Evolutionary conservation across 92 coral and sea anemone species (phyloP), one percentile per base, ranked within the genome.

Genomic region (Palythoa heliodiscus): DNA sequence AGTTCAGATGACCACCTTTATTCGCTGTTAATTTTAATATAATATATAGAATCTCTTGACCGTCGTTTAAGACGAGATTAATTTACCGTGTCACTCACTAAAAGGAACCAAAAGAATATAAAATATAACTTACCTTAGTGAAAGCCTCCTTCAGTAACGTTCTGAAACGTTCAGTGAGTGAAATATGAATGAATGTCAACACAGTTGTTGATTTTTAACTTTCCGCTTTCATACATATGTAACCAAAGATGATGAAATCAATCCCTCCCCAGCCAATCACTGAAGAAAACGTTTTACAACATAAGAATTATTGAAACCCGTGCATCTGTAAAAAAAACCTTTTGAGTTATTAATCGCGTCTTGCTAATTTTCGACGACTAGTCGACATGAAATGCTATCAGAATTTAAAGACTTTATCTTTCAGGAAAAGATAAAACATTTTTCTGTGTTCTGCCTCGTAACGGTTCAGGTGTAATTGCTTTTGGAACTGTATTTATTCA

Each of bases 241-340:
- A 29, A 52, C 66, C 84, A 80, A 66, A 48, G 84, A 80, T 80
- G 84, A 80, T 80, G 84, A 66, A 67, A 80, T 43, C 58, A 23
- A 25, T 20, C 25, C 47, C 43, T 24, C 29, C 20, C 55, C 74
- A 66, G 52, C 84, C 84, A 80, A 80, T 80, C 63, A 48, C 39
- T 3, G 61, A 39, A 22, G 15, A 23, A 19, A 80, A 80, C 84
- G 84, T 80, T 80, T 80, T 29, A 29, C 0, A 29, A 29, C 37
- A 24, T 24, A 23, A 47, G 67, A 23, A 24, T n/a, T 22, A 22
- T 67, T 22, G 16, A 43, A 8, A n/a, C 23, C 9, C 13, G 9
- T 7, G 9, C 0, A 17, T 50, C 8, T 38, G 50, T 24, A 37
- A 53, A 53, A 24, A 3, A 24, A 52, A 53, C 5, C 10, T 2